These are phyloP conservation scores for Sycobia sp. DNA, from an alignment of 1,140 invertebrate species.

Conservation along the genomic window DNA sequence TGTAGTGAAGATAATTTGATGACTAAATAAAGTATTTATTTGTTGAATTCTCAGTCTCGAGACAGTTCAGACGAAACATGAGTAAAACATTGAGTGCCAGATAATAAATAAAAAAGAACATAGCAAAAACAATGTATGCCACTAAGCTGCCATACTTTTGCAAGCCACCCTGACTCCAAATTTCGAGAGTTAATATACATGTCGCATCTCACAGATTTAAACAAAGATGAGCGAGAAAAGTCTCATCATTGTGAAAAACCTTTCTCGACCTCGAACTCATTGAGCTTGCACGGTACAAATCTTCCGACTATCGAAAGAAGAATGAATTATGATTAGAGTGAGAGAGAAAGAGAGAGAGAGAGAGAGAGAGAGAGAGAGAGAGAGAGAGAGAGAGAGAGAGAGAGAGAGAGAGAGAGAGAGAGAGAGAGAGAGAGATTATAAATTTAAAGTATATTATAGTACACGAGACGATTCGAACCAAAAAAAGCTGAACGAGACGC, in stretches of 20 bases:
- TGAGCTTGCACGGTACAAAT: constrained; percentile 36
- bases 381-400: constrained; percentile 4
- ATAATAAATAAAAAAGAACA: constrained; percentile 37
- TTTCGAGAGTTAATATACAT: constrained; percentile 32
- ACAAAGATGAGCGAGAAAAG: background rate
- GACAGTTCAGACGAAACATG: constrained; percentile 26
- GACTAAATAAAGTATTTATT: background rate
- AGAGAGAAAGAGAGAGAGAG: constrained; percentile 23
- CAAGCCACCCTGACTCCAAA: constrained; percentile 17
- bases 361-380: constrained; percentile 5
- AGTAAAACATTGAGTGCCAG: constrained; percentile 31
- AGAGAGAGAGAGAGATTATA: background rate
- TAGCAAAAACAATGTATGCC: constrained; percentile 27
- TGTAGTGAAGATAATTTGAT: background rate
- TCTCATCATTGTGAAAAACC: background rate
- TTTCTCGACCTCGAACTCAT: background rate
- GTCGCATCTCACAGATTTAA: constrained; percentile 21
- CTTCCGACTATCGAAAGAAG: constrained; percentile 48
- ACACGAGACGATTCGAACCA: constrained; percentile 29
- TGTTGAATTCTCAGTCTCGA: constrained; percentile 17
- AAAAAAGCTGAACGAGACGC: constrained; percentile 6
- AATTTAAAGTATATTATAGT: too few species aligned
- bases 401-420: background rate
- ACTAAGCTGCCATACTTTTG: constrained; percentile 16
- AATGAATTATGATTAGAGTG: constrained; percentile 27